phyloP scores from a whole-genome alignment of 2,888 invertebrate species.

The Theodoxus fluviatilis region DNA sequence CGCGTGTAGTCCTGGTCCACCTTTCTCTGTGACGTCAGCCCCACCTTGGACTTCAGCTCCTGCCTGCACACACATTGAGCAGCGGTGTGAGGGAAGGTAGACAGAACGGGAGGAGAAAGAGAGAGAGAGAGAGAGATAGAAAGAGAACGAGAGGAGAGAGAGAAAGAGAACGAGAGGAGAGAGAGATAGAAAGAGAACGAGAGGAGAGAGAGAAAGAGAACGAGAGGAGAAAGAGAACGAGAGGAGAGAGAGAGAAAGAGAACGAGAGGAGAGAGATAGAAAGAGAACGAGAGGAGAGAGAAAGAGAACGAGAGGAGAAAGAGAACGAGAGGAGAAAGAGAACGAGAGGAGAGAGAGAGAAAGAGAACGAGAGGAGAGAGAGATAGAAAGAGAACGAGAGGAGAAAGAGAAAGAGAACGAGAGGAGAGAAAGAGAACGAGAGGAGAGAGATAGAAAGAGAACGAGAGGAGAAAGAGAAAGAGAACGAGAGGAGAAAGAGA shows the following conservation, averaged over 20 bases:
- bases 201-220: not conserved
- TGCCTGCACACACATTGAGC: conserved; percentile 39
- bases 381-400: too few relatives aligned
- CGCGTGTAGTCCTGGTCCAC: conserved; percentile 56
- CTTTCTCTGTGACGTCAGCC: conserved; percentile 47
- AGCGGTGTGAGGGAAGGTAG: not conserved
- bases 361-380: too few relatives aligned
- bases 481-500: not conserved
- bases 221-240: not conserved
- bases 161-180: not conserved
- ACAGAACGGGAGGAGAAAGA: not conserved
- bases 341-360: too few relatives aligned
- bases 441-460: too few relatives aligned
- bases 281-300: not conserved
- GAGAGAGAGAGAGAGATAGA: not conserved
- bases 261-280: not conserved
- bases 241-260: not conserved
- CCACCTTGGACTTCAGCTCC: conserved; percentile 54
- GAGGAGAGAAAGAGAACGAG: too few relatives aligned
- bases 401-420: too few relatives aligned
- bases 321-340: not conserved
- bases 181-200: not conserved
- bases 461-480: not conserved
- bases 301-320: not conserved
- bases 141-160: conserved; percentile 14